phyloP scores from a whole-genome alignment of 2,888 invertebrate genomes.

The Cryptosula pallasiana region DNA sequence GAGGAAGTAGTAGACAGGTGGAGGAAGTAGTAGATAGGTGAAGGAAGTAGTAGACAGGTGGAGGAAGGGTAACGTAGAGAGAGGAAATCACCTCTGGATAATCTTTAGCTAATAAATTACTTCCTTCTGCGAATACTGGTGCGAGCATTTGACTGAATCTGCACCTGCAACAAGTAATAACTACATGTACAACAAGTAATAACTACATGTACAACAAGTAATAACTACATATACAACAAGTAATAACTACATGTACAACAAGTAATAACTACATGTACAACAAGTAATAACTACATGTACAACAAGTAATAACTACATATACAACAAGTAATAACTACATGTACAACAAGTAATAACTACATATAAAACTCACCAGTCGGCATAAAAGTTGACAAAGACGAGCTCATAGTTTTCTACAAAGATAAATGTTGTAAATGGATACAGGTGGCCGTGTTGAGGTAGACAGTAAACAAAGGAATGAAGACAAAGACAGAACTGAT shows the following conservation, averaged over 20 bases:
- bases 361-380: constrained; percentile 70
- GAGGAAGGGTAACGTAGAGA: background rate
- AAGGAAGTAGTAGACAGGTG: too few relatives aligned
- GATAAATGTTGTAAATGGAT: too few relatives aligned
- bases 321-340: background rate
- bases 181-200: background rate
- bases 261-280: background rate
- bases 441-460: too few relatives aligned
- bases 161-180: constrained; percentile 58
- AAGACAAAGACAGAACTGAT: too few relatives aligned
- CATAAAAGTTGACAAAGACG: constrained; percentile 97
- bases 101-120: constrained; percentile 69
- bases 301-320: background rate
- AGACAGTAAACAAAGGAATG: too few relatives aligned
- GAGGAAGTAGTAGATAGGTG: too few relatives aligned
- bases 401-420: constrained; percentile 87
- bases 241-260: background rate
- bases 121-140: constrained; percentile 93
- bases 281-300: background rate
- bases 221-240: background rate
- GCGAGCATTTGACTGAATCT: constrained; percentile 93
- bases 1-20: too few relatives aligned
- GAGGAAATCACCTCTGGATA: constrained; percentile 60
- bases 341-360: background rate
- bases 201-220: background rate